Percentiles rank a stretch among this genome's conserved stretches.
These are phyloP conservation scores for Lasioglossum leucozonium DNA, from an alignment of 2,888 invertebrate species.

Conservation along the genomic window DNA sequence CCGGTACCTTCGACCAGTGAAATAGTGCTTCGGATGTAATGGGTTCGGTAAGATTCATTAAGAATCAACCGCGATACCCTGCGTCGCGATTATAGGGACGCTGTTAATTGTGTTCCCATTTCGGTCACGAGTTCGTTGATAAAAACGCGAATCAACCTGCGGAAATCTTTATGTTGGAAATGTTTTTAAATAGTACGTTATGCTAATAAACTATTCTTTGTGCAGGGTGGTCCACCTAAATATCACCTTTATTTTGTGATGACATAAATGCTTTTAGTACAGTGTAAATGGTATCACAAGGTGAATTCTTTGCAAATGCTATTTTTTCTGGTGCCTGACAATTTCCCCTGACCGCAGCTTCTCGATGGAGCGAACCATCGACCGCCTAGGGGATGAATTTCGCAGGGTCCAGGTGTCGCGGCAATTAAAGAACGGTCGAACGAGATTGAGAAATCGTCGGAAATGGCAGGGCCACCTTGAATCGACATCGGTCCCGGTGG, in stretches of 20 bases:
- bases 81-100: background rate
- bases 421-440: slow-evolving; percentile 20
- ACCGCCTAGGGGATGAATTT: background rate
- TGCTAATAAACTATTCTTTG: too few species aligned
- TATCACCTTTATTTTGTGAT: too few species aligned
- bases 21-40: slow-evolving; percentile 32
- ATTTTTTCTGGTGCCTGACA: too few species aligned
- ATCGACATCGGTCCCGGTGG: slow-evolving; percentile 52
- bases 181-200: too few species aligned
- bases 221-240: too few species aligned
- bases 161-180: background rate
- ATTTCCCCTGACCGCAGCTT: too few species aligned
- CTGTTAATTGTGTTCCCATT: background rate
- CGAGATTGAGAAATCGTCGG: background rate
- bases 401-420: background rate
- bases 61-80: background rate
- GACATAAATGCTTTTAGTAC: too few species aligned
- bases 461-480: slow-evolving; percentile 8
- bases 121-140: background rate
- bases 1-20: slow-evolving; percentile 26
- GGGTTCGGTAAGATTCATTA: slow-evolving; percentile 11
- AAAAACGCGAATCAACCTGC: background rate
- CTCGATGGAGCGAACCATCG: background rate
- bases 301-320: too few species aligned
- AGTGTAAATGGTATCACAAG: too few species aligned